Base-by-base conservation (phyloP, 2,888 invertebrate species). In the Drosophila peninsularis region DNA sequence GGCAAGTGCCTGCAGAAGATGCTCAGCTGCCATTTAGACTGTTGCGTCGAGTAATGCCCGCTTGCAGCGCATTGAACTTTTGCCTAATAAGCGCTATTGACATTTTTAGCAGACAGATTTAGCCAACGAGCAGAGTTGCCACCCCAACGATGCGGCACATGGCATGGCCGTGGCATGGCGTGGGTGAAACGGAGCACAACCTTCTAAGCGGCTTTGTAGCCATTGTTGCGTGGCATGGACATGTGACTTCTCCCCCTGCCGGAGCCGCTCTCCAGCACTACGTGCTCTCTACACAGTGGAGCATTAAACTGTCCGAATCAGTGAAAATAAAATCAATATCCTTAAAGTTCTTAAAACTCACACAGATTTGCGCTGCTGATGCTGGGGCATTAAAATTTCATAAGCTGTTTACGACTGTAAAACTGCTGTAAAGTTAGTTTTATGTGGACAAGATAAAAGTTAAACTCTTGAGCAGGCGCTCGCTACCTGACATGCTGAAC, bases 341-440 rank as follows among this genome's bases (percentile, higher is more conserved):
- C 76, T 72, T 80, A 63, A 70, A 75, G 52, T 54, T 66, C 68
- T 45, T 54, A 50, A 69, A 65, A 49, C 65, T 57, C 17, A 39
- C 19, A 36, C 42, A 52, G 71, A 62, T 69, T 72, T 62, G 11
- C 52, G 17, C 39, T 41, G 13, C 13, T 36, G 52, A 45, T 44
- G 56, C 36, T 14, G 36, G 2, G 42, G 39, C 79, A 83, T 86
- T 81, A 82, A 86, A 86, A 69, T 83, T 82, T 82, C 69, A 82
- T 86, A 83, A 78, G 76, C 87, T 86, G 87, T 86, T 86, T 82
- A 82, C 84, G 81, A 71, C 71, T 81, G 72, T 78, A 81, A 86
- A 83, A 74, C 76, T 71, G 84, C 53, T 71, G 66, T 83, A 83
- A 86, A 85, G 64, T 83, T 86, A 62, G 61, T 66, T 67, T 78